These are phyloP conservation scores for Bagarius yarrelli DNA, from an alignment of 2,113 vertebrate species.

Conservation along the genomic window DNA sequence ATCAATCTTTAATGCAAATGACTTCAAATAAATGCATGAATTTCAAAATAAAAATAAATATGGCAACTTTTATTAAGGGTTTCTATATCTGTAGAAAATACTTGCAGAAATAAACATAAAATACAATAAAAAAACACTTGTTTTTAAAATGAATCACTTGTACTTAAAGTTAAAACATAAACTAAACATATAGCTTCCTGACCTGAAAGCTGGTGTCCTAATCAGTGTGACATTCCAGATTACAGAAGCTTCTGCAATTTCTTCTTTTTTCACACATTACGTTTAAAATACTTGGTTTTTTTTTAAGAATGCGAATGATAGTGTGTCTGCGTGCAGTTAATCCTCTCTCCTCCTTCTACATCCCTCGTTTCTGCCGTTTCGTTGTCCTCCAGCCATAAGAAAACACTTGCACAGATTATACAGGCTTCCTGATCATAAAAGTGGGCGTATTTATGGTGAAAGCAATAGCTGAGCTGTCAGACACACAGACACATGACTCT, in stretches of 20 bases:
- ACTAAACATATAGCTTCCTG: background rate
- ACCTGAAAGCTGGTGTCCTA: background rate
- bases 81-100: too few relatives aligned
- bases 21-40: background rate
- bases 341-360: conserved; percentile 45
- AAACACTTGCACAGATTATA: conserved; percentile 49
- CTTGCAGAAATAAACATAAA: too few relatives aligned
- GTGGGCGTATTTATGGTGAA: conserved; percentile 49
- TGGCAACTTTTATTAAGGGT: background rate
- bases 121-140: too few relatives aligned
- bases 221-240: background rate
- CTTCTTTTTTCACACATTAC: too few relatives aligned
- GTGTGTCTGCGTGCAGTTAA: conserved; percentile 47
- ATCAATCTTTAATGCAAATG: background rate
- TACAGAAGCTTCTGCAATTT: conserved; percentile 53
- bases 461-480: conserved; percentile 24
- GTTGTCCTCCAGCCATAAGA: conserved; percentile 46
- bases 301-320: background rate
- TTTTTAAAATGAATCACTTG: too few relatives aligned
- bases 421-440: conserved; percentile 61
- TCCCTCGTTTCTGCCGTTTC: conserved; percentile 32
- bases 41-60: too few relatives aligned
- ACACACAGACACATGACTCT: conserved; percentile 9
- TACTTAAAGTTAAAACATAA: background rate
- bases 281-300: background rate